phyloP scores from a whole-genome alignment of 2,797 vertebrate species.

The Danio tinwini region DNA sequence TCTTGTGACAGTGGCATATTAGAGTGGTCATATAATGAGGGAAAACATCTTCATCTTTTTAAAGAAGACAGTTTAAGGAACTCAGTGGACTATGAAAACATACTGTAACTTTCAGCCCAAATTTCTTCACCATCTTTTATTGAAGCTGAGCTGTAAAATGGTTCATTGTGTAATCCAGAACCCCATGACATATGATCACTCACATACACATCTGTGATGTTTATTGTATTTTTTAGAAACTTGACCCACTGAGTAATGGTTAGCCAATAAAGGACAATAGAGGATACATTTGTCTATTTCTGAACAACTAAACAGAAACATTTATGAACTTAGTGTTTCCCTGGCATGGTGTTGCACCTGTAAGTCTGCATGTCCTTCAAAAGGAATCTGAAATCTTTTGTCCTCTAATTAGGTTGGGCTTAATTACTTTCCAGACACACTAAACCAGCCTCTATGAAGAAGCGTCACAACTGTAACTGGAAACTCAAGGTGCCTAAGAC shows the following conservation, averaged over 20 bases:
- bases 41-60: not conserved
- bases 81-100: not conserved
- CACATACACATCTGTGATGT: not conserved
- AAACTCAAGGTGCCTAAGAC: not conserved
- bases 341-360: not conserved
- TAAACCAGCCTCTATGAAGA: not conserved
- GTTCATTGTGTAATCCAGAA: not conserved
- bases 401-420: not conserved
- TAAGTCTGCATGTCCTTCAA: not conserved
- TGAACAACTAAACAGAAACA: not conserved
- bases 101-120: not conserved
- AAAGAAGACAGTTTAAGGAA: not conserved
- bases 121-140: not conserved
- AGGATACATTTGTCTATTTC: not conserved
- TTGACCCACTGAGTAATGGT: not conserved
- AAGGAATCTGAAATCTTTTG: not conserved
- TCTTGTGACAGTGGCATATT: constrained; percentile 3
- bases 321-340: not conserved
- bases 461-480: no score
- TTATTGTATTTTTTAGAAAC: not conserved
- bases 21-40: not conserved
- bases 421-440: not conserved
- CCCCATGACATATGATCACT: not conserved
- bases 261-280: not conserved
- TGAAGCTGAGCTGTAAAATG: not conserved